These are phyloP conservation scores for Netelia inedita DNA, from an alignment of 2,888 invertebrate species.

Conservation along the genomic window DNA sequence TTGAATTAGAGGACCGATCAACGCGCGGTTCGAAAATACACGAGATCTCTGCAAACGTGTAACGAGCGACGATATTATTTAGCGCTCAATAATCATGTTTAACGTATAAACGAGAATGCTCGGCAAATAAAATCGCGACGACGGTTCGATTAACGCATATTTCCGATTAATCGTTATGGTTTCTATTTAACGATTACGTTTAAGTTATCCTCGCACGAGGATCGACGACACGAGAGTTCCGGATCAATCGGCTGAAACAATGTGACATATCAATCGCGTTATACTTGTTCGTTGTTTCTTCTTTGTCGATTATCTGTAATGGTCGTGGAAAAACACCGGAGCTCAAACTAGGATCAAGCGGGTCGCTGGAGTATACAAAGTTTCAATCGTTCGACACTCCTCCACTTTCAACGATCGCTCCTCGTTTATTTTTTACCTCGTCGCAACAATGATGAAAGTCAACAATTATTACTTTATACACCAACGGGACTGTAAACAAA, in stretches of 20 bases:
- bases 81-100: constrained; percentile 31
- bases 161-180: not conserved
- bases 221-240: constrained; percentile 1
- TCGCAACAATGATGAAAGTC: constrained; percentile 83
- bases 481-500: constrained; percentile 50
- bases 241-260: constrained; percentile 48
- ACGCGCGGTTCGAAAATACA: constrained; percentile 6
- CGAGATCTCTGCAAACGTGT: not conserved
- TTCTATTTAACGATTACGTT: not conserved
- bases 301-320: constrained; percentile 1
- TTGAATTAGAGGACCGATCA: constrained; percentile 36
- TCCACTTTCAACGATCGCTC: not conserved
- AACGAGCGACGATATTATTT: constrained; percentile 27
- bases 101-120: not conserved
- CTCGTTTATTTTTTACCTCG: constrained; percentile 74
- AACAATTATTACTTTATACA: constrained; percentile 75
- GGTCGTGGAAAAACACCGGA: not conserved
- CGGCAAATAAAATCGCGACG: constrained; percentile 1
- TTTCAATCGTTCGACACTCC: no score
- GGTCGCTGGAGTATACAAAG: no score
- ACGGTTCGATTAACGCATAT: no score
- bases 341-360: not conserved
- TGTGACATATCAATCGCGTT: constrained; percentile 61
- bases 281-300: constrained; percentile 42
- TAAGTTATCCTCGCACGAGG: no score